Evolutionary conservation across 2,888 invertebrate genomes (phyloP), one percentile per base, ranked within the genome.

Genomic region (Dinocampus coccinellae): DNA sequence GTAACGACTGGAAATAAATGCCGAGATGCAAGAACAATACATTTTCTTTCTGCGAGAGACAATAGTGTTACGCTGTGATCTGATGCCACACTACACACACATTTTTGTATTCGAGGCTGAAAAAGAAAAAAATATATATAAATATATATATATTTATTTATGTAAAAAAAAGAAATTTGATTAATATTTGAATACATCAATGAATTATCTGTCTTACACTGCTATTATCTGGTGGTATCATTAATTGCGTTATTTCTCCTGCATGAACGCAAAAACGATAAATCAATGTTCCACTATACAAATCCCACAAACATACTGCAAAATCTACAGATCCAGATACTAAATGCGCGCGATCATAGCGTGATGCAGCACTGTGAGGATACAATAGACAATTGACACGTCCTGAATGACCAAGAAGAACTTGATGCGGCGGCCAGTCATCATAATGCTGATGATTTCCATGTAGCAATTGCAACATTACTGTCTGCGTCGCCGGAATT

Each of bases 221-320:
- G 83, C 95, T 95, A 77, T 94, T 95, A 76, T 95, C 94, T 0
- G 99, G 99, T 16, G 99, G 98, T 4, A 99, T 97, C 66, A 98
- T 89, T 1, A 99, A 90, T 87, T 98, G 97, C 0, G 96, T 94
- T 13, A 99, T 96, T 89, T 98, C 98, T 0, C 99, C 99, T 0
- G 98, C 99, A 87, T 99, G 99, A 0, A 98, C 98, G 83, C 97
- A 97, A 89, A 99, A 99, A 3, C 97, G 92, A 85, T 99, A 97
- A 68, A 99, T 89, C 47, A 98, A 88, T 1, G 92, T 92, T 2
- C 98, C 97, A 36, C 94, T 94, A 84, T 95, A 95, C 77, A 99
- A 89, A 85, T 99, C 98, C 98, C 98, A 99, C 0, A 99, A 90
- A 79, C 97, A 97, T 2, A 98, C 97, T 0, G 98, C 97, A 89